A percentile compares a stretch with the other conserved stretches of the same genome.
These are phyloP conservation scores for Nebria brevicollis DNA, from an alignment of 2,888 invertebrate species.

Conservation along the genomic window DNA sequence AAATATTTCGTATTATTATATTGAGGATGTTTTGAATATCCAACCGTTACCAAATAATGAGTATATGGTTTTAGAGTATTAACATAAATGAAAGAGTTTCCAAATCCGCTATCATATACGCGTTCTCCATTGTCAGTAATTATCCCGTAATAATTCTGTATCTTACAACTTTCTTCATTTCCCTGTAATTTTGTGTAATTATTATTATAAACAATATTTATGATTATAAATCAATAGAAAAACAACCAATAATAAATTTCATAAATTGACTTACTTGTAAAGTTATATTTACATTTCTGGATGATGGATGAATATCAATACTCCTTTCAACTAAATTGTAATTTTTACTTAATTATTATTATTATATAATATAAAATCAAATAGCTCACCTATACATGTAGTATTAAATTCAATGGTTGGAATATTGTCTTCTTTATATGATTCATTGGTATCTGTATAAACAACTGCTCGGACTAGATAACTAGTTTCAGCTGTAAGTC, in stretches of 20 bases:
- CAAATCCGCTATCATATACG: neutral
- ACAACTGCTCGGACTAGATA: conserved; percentile 31
- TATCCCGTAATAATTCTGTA: neutral
- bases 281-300: conserved; percentile 3
- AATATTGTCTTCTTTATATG: conserved; percentile 11
- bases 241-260: neutral
- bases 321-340: conserved; percentile 8
- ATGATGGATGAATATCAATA: neutral
- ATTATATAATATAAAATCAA: neutral
- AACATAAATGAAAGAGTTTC: neutral
- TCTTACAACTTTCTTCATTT: neutral
- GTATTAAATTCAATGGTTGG: conserved; percentile 20
- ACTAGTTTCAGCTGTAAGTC: conserved; percentile 12
- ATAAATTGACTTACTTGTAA: conserved; percentile 13
- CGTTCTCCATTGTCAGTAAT: neutral
- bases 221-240: no score
- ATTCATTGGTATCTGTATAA: neutral
- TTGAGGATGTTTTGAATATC: neutral
- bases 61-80: conserved; percentile 12
- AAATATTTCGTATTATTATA: neutral
- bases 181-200: neutral
- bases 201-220: no score
- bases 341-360: neutral
- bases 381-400: conserved; percentile 20
- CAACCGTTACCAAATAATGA: neutral